Percentiles rank a stretch among this genome's conserved stretches.
Evolutionary conservation across 2,113 vertebrate species (phyloP).

Genomic region (Gasterosteus nipponicus): DNA sequence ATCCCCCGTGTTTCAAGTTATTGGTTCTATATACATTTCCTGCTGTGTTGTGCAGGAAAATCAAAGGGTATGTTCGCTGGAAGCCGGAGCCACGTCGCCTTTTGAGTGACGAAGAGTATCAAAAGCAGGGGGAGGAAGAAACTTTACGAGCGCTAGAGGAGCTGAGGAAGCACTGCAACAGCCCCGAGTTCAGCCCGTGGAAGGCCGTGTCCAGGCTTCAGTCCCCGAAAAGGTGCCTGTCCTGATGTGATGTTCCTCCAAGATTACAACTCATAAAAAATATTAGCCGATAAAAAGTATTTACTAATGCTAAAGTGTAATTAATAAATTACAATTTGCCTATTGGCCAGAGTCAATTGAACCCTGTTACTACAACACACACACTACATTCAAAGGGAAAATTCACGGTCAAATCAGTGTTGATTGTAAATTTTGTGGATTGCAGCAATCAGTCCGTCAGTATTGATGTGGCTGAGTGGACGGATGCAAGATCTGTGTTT

Average conservation of each 20-base stretch:
- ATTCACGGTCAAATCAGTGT: too few species aligned
- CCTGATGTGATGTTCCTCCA: neutral
- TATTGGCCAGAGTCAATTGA: too few species aligned
- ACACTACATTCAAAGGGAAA: too few species aligned
- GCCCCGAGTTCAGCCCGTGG: constrained; percentile 92
- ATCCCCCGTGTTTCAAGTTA: neutral
- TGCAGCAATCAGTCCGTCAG: too few species aligned
- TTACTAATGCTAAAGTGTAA: neutral
- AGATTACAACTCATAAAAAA: neutral
- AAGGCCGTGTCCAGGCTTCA: constrained; percentile 88
- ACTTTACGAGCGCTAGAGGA: constrained; percentile 88
- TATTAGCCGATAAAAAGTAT: neutral
- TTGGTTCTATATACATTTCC: neutral
- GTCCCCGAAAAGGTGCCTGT: constrained; percentile 91
- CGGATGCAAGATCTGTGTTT: neutral
- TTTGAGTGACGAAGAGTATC: constrained; percentile 92
- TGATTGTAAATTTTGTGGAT: too few species aligned
- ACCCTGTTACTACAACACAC: too few species aligned
- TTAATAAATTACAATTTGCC: too few species aligned
- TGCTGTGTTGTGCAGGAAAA: constrained; percentile 76
- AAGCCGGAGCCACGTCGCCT: constrained; percentile 84
- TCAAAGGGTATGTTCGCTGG: constrained; percentile 67
- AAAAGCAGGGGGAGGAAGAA: constrained; percentile 88
- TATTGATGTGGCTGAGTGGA: too few species aligned
- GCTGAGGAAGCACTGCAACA: constrained; percentile 86